Conservation (phyloP, 2,113 vertebrate genomes). For the Perca fluviatilis region DNA sequence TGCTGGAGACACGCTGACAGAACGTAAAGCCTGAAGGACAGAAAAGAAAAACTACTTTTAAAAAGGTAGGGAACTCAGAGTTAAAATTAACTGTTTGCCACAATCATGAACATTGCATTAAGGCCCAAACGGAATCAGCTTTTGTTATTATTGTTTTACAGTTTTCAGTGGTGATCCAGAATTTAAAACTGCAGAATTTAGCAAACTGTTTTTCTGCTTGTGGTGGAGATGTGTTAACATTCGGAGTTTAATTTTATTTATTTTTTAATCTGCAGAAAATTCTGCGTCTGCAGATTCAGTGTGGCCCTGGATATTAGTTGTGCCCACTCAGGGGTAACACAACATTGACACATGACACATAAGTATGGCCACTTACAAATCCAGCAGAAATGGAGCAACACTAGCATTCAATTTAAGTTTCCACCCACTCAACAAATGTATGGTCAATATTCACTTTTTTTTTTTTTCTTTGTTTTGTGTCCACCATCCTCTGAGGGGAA, state of each 20-base stretch:
- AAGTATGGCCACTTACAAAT: neutral
- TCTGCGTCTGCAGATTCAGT: too few relatives aligned
- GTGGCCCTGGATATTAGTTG: neutral
- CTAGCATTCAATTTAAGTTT: neutral
- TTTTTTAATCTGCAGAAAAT: too few relatives aligned
- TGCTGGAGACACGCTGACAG: constrained; percentile 86
- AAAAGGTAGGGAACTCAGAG: neutral
- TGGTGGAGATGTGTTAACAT: too few relatives aligned
- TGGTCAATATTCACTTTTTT: neutral
- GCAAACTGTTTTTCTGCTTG: too few relatives aligned
- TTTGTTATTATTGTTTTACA: too few relatives aligned
- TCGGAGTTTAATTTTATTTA: too few relatives aligned
- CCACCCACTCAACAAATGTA: neutral
- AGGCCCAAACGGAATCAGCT: too few relatives aligned
- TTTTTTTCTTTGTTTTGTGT: neutral
- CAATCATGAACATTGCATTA: neutral
- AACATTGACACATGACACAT: neutral
- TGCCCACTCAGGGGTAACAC: neutral
- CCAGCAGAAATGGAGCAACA: neutral
- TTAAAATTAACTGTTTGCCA: neutral
- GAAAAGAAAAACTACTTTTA: neutral
- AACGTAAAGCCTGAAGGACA: constrained; percentile 83
- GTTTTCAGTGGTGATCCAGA: too few relatives aligned
- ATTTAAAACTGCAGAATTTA: too few relatives aligned
- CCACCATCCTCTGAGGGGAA: neutral